Percentiles rank a stretch among this genome's conserved stretches.
Conservation (phyloP, 2,113 vertebrate species). For the Tenrec ecaudatus region DNA sequence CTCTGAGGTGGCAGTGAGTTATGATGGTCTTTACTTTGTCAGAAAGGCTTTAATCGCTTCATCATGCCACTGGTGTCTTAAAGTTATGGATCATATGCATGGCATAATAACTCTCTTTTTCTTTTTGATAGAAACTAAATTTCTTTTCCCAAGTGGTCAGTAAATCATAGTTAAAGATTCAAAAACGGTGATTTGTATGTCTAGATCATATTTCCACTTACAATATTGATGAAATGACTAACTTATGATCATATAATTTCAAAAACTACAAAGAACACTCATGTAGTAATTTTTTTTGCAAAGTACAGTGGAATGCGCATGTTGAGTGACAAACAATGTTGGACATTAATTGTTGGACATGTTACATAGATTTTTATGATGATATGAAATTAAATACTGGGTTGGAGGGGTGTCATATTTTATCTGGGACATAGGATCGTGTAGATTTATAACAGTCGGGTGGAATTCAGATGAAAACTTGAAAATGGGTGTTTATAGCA, state of each 20-base stretch:
- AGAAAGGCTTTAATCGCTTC: constrained; percentile 56
- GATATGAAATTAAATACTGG: constrained; percentile 4
- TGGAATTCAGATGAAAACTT: background rate
- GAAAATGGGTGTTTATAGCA: background rate
- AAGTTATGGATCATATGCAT: constrained; percentile 61
- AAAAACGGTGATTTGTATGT: constrained; percentile 30
- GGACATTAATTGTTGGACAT: background rate
- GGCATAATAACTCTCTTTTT: constrained; percentile 53
- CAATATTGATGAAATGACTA: constrained; percentile 24
- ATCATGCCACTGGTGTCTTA: constrained; percentile 52
- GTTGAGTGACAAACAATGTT: background rate
- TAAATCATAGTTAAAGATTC: background rate
- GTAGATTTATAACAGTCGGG: background rate
- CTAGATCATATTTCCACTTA: constrained; percentile 35
- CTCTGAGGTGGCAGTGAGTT: constrained; percentile 73
- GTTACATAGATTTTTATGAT: background rate
- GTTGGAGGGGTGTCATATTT: constrained; percentile 19
- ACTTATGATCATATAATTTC: constrained; percentile 13
- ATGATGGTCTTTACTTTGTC: constrained; percentile 57
- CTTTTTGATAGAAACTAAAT: constrained; percentile 39
- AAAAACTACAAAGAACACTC: constrained; percentile 17
- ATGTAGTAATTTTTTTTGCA: background rate
- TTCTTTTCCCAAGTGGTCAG: constrained; percentile 52
- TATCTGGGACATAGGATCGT: background rate
- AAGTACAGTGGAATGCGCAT: background rate